Conservation (phyloP, 1,140 invertebrate genomes). For the Pseudomyrmex gracilis region DNA sequence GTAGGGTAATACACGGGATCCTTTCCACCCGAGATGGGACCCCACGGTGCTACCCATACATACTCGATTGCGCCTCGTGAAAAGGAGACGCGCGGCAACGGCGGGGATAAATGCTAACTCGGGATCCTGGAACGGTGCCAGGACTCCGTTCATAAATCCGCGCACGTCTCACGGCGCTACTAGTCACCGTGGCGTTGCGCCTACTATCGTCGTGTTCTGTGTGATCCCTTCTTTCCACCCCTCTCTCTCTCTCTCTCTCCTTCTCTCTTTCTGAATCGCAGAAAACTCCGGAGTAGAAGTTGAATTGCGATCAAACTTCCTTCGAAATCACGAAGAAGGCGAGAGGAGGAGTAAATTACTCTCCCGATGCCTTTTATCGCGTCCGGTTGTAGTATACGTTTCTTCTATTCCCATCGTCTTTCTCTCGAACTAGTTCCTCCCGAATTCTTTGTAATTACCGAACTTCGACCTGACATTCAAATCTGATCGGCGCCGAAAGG, state of each 20-base stretch:
- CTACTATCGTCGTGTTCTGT: slow-evolving; percentile 73
- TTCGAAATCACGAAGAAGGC: slow-evolving; percentile 17
- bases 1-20: slow-evolving; percentile 78
- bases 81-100: slow-evolving; percentile 64
- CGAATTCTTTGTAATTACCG: slow-evolving; percentile 35
- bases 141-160: slow-evolving; percentile 82
- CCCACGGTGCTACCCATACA: slow-evolving; percentile 58
- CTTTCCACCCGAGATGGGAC: slow-evolving; percentile 22
- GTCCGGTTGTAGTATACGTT: not conserved
- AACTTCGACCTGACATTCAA: slow-evolving; percentile 23
- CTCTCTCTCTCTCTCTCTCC: slow-evolving; percentile 30
- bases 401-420: not conserved
- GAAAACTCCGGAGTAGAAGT: slow-evolving; percentile 8
- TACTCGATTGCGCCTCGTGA: slow-evolving; percentile 76
- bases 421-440: not conserved
- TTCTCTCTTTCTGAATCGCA: slow-evolving; percentile 23
- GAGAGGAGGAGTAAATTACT: slow-evolving; percentile 27
- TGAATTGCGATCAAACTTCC: slow-evolving; percentile 53
- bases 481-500: slow-evolving; percentile 15
- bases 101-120: slow-evolving; percentile 81
- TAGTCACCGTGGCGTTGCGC: slow-evolving; percentile 75
- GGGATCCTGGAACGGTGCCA: slow-evolving; percentile 80
- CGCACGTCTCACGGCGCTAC: slow-evolving; percentile 77
- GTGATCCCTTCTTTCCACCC: slow-evolving; percentile 60
- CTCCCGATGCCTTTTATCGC: slow-evolving; percentile 32